A percentile compares a stretch with the other conserved stretches of the same genome.
Conservation (phyloP, 2,888 invertebrate species). For the Zelleria hepariella region DNA sequence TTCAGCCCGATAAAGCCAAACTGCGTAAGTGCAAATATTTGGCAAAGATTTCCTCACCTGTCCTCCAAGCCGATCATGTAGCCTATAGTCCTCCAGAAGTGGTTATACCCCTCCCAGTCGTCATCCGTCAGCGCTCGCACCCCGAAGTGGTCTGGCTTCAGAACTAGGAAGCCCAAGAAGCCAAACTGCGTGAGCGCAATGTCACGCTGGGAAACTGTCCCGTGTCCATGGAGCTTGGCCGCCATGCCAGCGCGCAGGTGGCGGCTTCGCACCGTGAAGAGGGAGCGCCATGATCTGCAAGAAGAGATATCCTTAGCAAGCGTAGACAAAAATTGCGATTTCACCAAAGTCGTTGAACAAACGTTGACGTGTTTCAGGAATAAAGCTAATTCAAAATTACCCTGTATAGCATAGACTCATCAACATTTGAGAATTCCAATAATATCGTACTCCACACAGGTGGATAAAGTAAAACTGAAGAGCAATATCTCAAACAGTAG, state of each 20-base stretch:
- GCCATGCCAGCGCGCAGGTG: constrained; percentile 76
- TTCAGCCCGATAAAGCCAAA: constrained; percentile 80
- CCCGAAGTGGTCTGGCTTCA: constrained; percentile 76
- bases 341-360: no score
- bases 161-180: constrained; percentile 82
- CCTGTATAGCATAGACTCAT: no score
- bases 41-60: no score
- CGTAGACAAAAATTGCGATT: no score
- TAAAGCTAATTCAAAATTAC: no score
- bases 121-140: constrained; percentile 70
- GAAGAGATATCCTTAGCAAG: not conserved
- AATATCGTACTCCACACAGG: no score
- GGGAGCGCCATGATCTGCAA: constrained; percentile 77
- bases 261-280: constrained; percentile 75
- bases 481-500: no score
- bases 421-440: no score
- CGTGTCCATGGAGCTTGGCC: constrained; percentile 51
- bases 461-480: no score
- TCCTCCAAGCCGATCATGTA: constrained; percentile 87
- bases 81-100: constrained; percentile 89
- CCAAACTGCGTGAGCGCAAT: constrained; percentile 90
- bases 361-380: no score
- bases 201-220: constrained; percentile 83
- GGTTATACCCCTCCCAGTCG: constrained; percentile 82
- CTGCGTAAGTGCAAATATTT: no score